Conservation (phyloP, 2,113 vertebrate genomes). For the Macroglossus sobrinus region DNA sequence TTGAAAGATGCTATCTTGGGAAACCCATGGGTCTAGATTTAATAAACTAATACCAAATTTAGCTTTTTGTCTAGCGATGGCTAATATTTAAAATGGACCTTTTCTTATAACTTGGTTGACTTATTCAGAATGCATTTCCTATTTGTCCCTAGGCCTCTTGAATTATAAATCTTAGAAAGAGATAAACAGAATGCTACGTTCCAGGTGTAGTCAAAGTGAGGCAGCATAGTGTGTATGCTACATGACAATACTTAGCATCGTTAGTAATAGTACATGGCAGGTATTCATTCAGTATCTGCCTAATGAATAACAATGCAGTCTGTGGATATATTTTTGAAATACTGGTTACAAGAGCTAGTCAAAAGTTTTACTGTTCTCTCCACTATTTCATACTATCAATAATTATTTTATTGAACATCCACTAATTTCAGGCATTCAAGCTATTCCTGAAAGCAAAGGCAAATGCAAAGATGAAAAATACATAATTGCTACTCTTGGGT, state of each 20-base stretch:
- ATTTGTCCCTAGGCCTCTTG: background rate
- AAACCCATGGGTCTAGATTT: background rate
- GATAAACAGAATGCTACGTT: background rate
- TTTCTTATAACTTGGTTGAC: background rate
- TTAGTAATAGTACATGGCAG: background rate
- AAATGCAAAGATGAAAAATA: background rate
- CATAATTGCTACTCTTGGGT: background rate
- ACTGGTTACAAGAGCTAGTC: background rate
- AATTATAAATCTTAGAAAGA: background rate
- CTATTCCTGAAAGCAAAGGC: background rate
- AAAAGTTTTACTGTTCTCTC: background rate
- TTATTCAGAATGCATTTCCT: background rate
- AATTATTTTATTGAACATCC: background rate
- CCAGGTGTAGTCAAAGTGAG: background rate
- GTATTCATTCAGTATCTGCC: background rate
- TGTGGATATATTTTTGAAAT: background rate
- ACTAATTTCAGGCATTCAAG: background rate
- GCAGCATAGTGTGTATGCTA: background rate
- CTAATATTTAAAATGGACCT: background rate
- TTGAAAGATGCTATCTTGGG: background rate
- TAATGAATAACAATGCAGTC: background rate
- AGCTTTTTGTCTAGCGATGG: background rate
- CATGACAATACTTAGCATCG: accelerated
- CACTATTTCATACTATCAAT: background rate
- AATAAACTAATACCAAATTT: conserved; percentile 16